Conservation (phyloP, 1,140 invertebrate genomes). For the Eueides isabella region DNA sequence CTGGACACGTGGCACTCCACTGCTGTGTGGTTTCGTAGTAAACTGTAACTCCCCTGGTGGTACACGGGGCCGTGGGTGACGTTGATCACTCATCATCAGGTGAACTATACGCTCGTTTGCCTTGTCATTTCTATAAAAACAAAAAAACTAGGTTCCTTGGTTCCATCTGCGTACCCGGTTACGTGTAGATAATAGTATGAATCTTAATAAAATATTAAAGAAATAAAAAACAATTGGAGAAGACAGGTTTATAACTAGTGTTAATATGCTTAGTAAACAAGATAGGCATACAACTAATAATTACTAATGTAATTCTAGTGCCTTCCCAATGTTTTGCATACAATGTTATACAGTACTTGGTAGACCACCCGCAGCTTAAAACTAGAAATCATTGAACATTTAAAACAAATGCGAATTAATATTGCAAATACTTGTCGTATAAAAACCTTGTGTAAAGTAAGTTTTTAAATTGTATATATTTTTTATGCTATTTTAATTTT, state of each 20-base stretch:
- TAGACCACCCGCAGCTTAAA: constrained; percentile 34
- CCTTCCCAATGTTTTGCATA: constrained; percentile 36
- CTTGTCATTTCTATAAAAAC: too few species aligned
- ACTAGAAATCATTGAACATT: constrained; percentile 23
- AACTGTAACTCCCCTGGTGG: too few species aligned
- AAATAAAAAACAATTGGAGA: not conserved
- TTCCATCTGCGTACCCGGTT: too few species aligned
- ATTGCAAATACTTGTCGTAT: not conserved
- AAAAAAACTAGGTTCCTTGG: too few species aligned
- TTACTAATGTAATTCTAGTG: constrained; percentile 30
- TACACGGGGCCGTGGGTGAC: too few species aligned
- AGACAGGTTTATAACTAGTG: not conserved
- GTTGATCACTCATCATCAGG: too few species aligned
- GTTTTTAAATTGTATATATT: not conserved
- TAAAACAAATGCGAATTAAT: constrained; percentile 1
- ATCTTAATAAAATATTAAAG: too few species aligned
- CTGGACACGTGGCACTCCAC: too few species aligned
- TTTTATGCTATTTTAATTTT: too few species aligned
- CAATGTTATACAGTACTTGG: constrained; percentile 22
- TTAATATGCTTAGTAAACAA: not conserved
- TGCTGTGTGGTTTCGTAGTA: too few species aligned
- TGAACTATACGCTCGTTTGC: too few species aligned
- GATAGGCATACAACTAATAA: constrained; percentile 11
- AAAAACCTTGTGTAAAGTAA: not conserved
- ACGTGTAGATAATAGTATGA: too few species aligned